phyloP scores from a whole-genome alignment of 2,888 invertebrate genomes.

The Laspeyria flexula region DNA sequence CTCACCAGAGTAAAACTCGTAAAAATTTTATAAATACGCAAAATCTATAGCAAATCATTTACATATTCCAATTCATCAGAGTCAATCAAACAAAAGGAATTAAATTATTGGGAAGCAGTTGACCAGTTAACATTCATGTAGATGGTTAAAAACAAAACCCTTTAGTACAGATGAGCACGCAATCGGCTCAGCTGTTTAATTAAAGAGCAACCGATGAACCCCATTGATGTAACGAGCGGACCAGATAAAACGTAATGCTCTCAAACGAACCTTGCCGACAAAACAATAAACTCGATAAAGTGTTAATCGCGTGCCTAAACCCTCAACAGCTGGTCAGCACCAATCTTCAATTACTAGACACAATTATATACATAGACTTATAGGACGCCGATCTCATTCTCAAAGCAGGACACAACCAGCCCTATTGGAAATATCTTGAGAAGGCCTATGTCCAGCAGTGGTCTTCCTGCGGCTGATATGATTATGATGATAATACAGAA shows the following conservation, averaged over 20 bases:
- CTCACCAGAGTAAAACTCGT: too few relatives aligned
- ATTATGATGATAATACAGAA: too few relatives aligned
- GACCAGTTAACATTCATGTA: conserved; percentile 3
- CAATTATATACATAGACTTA: not conserved
- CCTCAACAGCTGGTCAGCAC: not conserved
- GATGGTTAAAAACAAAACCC: conserved; percentile 5
- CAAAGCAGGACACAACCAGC: too few relatives aligned
- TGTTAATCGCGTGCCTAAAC: conserved; percentile 8
- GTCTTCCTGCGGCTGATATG: too few relatives aligned
- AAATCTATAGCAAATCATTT: too few relatives aligned
- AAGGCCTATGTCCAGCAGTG: too few relatives aligned
- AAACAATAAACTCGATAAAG: conserved; percentile 8
- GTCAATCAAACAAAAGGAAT: too few relatives aligned
- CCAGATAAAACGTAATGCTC: conserved; percentile 6
- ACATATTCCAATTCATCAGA: not conserved
- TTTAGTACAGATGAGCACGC: conserved; percentile 2
- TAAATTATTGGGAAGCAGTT: not conserved
- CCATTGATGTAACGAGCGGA: not conserved
- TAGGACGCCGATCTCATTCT: too few relatives aligned
- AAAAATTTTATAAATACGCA: too few relatives aligned
- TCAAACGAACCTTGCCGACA: conserved; percentile 4
- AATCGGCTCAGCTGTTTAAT: conserved; percentile 5
- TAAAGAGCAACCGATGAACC: conserved; percentile 8
- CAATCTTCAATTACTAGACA: not conserved
- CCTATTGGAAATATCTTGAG: too few relatives aligned